Base-by-base conservation (phyloP, 2,888 invertebrate species). In the Drosophila fulvimacula region DNA sequence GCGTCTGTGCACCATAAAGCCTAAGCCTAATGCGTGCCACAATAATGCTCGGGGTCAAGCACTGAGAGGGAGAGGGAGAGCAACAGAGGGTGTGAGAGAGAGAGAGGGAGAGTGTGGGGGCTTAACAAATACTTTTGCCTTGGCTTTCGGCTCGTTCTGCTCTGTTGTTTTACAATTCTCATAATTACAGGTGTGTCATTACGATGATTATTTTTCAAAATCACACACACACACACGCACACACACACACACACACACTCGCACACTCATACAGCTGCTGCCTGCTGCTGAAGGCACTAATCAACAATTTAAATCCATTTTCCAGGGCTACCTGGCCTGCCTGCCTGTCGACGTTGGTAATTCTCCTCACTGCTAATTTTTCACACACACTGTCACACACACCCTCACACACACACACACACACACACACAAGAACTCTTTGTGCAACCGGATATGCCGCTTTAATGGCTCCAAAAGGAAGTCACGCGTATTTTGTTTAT, bases 401-500 rank as follows among this genome's bases (percentile, higher is more conserved):
- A 64, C 36, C 34, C 17, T 36, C 52, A 44, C 58, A 36, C 41
- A 30, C 30, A 17, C 52, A 53, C 19, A 38, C 39, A 38, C 4
- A 9, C 9, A 21, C 49, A 68, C 46, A 56, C 5, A 24, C 77
- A 55, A 65, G 70, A 57, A 64, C 52, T 60, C 71, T 78, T 69
- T 73, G 69, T 71, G 68, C 81, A 82, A 73, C 66, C 82, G 90
- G 89, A 90, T 89, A 82, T 89, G 83, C 82, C 80, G 89, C 81
- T 85, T 84, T 85, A 90, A 91, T 87, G 86, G 78, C 75, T 76
- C 73, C 78, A 69, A 81, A 70, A 81, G 89, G 89, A 90, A 90
- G 88, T 90, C 90, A 91, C 85, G 90, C 90, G 81, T 84, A 82
- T 79, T 86, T 89, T 81, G 88, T 82, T 89, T 90, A 89, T 86